Base-by-base conservation (phyloP, 2,113 vertebrate genomes). In the Dermatemys mawii region DNA sequence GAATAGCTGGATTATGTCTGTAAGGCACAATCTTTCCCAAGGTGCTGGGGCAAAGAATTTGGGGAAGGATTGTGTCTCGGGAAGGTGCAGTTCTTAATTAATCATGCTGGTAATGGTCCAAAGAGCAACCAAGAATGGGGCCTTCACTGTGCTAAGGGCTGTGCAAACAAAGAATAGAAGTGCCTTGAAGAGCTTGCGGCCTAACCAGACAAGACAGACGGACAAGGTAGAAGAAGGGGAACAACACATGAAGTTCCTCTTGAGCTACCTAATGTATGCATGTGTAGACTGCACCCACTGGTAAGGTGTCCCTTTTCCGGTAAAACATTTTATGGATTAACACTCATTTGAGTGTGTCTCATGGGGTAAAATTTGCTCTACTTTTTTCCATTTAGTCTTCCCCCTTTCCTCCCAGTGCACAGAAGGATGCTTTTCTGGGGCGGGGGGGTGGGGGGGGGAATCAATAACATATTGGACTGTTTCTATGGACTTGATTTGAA, bases 361-460 rank as follows among this genome's bases (percentile, higher is more conserved):
- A 79, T 90, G 17, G 70, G 38, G 8, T 73, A 27, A 76, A 70
- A 53, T 91, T 29, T 41, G 54, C 86, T 79, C 29, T 7, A 2
- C 55, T 73, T 85, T 0, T 21, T 90, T 92, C 76, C 63, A 24
- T 84, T 85, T 38, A 29, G 32, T 51, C n/a, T 95, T 24, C 5
- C 17, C 24, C 10, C 17, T 75, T 75, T 41, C 22, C 55, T 89
- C 51, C 3, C 32, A 89, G 29, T 51, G 44, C 11, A 46, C 17
- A 50, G 86, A 88, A 6, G 27, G 81, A 8, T 80, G 27, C 82
- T 96, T 91, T 91, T 86, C 81, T 96, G 93, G 92, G 93, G 97
- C 96, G 78, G 95, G n/a, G n/a, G n/a, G n/a, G n/a, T n/a, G n/a
- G n/a, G n/a, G n/a, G n/a, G n/a, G n/a, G n/a, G n/a, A n/a, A 89